These are phyloP conservation scores for Sceliomorpha sp. DNA, from an alignment of 2,888 invertebrate species.

Conservation along the genomic window DNA sequence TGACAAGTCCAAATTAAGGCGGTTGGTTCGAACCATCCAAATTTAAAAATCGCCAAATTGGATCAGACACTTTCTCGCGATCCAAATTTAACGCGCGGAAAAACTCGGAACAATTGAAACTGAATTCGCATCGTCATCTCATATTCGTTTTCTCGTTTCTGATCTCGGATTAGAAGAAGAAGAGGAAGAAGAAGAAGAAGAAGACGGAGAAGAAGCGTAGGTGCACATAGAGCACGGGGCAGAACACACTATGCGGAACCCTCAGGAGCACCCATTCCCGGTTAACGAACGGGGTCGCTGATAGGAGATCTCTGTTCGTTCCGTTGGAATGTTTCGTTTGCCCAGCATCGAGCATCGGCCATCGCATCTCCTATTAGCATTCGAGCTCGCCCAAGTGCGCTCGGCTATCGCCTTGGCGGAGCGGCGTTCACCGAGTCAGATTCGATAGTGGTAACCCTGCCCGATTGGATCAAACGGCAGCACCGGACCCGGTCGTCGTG, in stretches of 20 bases:
- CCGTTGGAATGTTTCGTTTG: constrained; percentile 72
- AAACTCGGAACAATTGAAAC: constrained; percentile 7
- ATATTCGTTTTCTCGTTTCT: constrained; percentile 32
- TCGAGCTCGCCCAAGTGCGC: constrained; percentile 60
- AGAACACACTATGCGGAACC: constrained; percentile 16
- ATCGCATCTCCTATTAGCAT: constrained; percentile 75
- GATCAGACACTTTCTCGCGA: too few species aligned
- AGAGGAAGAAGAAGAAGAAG: too few species aligned
- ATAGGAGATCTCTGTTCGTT: constrained; percentile 72
- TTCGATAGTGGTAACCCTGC: constrained; percentile 20
- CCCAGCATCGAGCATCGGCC: constrained; percentile 62
- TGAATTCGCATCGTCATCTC: constrained; percentile 43
- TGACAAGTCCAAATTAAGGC: too few species aligned
- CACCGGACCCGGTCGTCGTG: constrained; percentile 3
- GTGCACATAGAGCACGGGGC: constrained; percentile 17
- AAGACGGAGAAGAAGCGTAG: constrained; percentile 10
- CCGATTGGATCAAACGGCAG: constrained; percentile 19
- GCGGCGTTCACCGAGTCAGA: constrained; percentile 18
- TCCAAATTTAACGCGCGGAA: too few species aligned
- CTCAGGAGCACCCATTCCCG: constrained; percentile 28
- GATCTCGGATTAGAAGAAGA: constrained; percentile 30
- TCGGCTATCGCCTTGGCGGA: constrained; percentile 21
- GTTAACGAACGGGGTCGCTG: constrained; percentile 72
- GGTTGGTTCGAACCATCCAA: too few species aligned
- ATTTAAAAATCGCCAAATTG: too few species aligned